phyloP scores from a whole-genome alignment of 2,888 invertebrate species.

The Lottia gigantea region DNA sequence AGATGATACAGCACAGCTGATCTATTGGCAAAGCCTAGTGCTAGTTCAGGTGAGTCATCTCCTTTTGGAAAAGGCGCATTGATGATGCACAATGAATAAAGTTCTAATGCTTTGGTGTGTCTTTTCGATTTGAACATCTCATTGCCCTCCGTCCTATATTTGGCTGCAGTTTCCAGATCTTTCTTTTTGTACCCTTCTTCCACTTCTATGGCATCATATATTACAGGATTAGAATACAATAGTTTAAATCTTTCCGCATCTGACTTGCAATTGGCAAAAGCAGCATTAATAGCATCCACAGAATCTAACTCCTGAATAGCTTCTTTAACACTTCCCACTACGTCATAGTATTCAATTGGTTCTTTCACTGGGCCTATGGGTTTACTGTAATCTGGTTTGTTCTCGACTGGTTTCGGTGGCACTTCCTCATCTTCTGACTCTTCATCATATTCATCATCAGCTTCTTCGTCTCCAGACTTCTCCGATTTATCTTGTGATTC shows the following conservation, averaged over 20 bases:
- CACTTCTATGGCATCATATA: constrained; percentile 44
- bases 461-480: no score
- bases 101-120: constrained; percentile 48
- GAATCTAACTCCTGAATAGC: constrained; percentile 2
- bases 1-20: constrained; percentile 63
- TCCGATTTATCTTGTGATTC: no score
- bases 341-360: not conserved
- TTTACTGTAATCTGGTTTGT: no score
- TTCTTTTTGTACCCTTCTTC: constrained; percentile 46
- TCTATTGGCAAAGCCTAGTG: constrained; percentile 61
- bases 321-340: constrained; percentile 6
- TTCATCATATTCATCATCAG: no score
- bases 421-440: no score
- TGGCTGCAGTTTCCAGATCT: constrained; percentile 52
- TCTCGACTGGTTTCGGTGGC: no score
- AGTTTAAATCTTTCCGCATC: constrained; percentile 44
- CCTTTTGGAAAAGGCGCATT: constrained; percentile 40
- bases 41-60: constrained; percentile 40
- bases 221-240: constrained; percentile 35
- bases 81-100: constrained; percentile 53
- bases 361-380: no score
- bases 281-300: constrained; percentile 25
- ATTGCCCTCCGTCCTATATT: constrained; percentile 63
- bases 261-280: constrained; percentile 36
- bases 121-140: constrained; percentile 53